phyloP scores from a whole-genome alignment of 2,888 invertebrate species.

The Nebria brevicollis region DNA sequence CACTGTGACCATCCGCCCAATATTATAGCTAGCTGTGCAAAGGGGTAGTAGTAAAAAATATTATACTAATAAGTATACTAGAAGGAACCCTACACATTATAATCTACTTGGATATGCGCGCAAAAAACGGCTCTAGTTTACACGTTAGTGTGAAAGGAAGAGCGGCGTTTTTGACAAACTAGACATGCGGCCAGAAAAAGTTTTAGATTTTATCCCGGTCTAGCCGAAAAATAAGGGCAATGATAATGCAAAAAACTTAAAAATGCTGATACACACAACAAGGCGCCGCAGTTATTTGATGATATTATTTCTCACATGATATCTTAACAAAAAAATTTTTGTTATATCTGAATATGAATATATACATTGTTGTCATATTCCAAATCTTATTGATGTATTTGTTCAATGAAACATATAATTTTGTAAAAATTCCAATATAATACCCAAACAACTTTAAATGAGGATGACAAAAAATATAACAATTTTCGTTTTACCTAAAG shows the following conservation, averaged over 20 bases:
- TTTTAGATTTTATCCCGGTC: slow-evolving; percentile 26
- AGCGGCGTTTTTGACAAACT: slow-evolving; percentile 28
- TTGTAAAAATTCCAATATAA: background rate
- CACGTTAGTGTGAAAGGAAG: slow-evolving; percentile 11
- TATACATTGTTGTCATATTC: too few species aligned
- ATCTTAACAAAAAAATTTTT: too few species aligned
- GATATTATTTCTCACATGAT: too few species aligned
- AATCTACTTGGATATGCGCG: slow-evolving; percentile 12
- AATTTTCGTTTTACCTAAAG: background rate
- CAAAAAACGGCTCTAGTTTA: slow-evolving; percentile 27
- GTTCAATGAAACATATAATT: too few species aligned
- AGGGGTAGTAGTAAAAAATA: slow-evolving; percentile 33
- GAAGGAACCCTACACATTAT: slow-evolving; percentile 20
- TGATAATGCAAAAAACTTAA: slow-evolving; percentile 29
- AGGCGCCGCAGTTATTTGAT: background rate
- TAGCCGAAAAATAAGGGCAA: slow-evolving; percentile 17
- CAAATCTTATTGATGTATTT: too few species aligned
- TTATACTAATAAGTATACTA: slow-evolving; percentile 31
- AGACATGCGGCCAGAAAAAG: slow-evolving; percentile 16
- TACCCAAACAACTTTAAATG: background rate
- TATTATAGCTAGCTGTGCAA: slow-evolving; percentile 15
- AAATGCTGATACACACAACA: background rate
- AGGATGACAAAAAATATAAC: background rate
- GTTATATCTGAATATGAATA: too few species aligned
- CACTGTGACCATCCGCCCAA: background rate